Base-by-base conservation (phyloP, 2,113 vertebrate genomes). In the Mirza zaza region DNA sequence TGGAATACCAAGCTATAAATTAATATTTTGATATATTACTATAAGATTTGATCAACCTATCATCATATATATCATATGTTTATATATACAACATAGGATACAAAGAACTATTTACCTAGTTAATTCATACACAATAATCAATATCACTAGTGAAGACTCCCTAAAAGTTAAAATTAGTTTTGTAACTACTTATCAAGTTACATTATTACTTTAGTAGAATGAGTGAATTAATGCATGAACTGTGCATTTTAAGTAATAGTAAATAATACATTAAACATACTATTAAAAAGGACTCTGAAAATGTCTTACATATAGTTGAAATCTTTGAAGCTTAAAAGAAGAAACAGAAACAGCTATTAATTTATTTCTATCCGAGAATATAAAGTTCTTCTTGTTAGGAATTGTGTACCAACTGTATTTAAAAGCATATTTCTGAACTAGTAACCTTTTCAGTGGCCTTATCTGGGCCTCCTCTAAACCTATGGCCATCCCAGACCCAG, bases 281-380 rank as follows among this genome's bases (percentile, higher is more conserved):
- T 83, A n/a, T 32, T 88, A 23, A 68, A 80, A 86, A 71, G 18
- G 5, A 5, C 0, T 57, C 77, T 57, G 59, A 86, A 87, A 65
- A 76, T 67, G 4, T 50, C 73, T 87, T 61, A 76, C 45, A 6
- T 87, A 18, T 88, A 18, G 1, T 52, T 85, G 15, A 93, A 84
- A 91, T 96, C 8, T 95, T 89, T 77, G 12, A 90, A 18, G 88
- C 18, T 70, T 75, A 91, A 87, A 80, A 88, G 12, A 73, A 8
- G 18, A 32, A 59, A 90, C n/a, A 65, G 82, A 91, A 77, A 36
- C 18, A 88, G 48, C n/a, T 82, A 45, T 85, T 94, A 68, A 71
- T 52, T 96, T 94, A 70, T 80, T 73, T 77, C 25, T 80, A n/a
- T 8, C 18, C 63, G 20, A 21, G 48, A 79, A 29, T 76, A 25